Evolutionary conservation across 2,113 vertebrate genomes (phyloP).

Genomic region (Pseudopodoces humilis): DNA sequence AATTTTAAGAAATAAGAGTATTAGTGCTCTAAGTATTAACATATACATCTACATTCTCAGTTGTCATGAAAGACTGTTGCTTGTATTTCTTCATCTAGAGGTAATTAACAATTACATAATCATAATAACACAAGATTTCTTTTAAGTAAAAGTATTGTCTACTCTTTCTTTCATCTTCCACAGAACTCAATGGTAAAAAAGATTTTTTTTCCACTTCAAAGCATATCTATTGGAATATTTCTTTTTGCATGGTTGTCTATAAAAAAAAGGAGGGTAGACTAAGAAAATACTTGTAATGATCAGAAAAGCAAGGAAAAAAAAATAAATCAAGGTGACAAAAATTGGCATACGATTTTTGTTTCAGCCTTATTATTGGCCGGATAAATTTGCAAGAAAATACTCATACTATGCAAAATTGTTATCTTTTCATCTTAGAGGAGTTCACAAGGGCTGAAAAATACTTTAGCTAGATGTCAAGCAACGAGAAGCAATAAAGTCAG

Average conservation of each 20-base stretch:
- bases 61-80: background rate
- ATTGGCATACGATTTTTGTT: background rate
- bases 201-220: background rate
- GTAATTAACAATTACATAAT: background rate
- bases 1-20: slow-evolving; percentile 45
- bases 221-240: background rate
- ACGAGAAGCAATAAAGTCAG: background rate
- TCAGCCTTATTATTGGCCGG: background rate
- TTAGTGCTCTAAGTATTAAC: background rate
- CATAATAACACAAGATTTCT: background rate
- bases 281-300: background rate
- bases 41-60: background rate
- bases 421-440: background rate
- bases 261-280: background rate
- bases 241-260: background rate
- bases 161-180: background rate
- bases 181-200: background rate
- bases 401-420: background rate
- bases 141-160: background rate
- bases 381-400: background rate
- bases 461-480: background rate
- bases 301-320: background rate
- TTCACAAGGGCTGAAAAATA: background rate
- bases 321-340: background rate
- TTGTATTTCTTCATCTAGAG: background rate